Evolutionary conservation across 1,140 invertebrate genomes (phyloP), one percentile per base, ranked within the genome.

Genomic region (Trichoplusia ni): DNA sequence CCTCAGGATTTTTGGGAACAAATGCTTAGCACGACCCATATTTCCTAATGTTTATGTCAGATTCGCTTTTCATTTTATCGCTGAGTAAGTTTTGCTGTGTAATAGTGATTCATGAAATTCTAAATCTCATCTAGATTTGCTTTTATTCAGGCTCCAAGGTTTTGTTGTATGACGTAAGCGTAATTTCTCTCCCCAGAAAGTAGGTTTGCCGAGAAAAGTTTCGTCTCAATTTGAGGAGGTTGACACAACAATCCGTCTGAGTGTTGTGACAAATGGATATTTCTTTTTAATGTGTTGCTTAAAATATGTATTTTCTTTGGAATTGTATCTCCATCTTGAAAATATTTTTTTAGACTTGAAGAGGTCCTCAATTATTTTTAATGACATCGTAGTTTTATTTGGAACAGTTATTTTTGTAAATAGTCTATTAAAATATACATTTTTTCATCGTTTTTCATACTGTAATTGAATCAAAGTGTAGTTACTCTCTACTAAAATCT

Each of bases 31-130:
- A 31, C 21, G 38, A 13, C 54, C 16, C 38, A 42, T 42, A 56
- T 56, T 58, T 58, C 38, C 38, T 11, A 23, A 6, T 56, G 37
- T 56, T 37, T 7, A 4, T 58, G 38, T 44, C 54, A 29, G 38
- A 44, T 38, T 38, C 25, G 18, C 3, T 58, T 58, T 19, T 58
- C 25, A 58, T 44, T 42, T 58, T 58, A 58, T 58, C 54, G 9
- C n/a, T 14, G 13, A 37, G 16, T 11, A 19, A 38, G 21, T 16
- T 58, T 18, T 31, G 53, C 38, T 58, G 37, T 8, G 37, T 38
- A 54, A 44, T 31, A 58, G 37, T 58, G 38, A 58, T 58, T 42
- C 38, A 58, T 58, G 44, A 58, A 58, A 58, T 31, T 14, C 38
- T 44, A 31, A 44, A 18, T 13, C 37, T 19, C 29, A 44, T 29